Conservation (phyloP, 2,113 vertebrate genomes). For the Sus scrofa region DNA sequence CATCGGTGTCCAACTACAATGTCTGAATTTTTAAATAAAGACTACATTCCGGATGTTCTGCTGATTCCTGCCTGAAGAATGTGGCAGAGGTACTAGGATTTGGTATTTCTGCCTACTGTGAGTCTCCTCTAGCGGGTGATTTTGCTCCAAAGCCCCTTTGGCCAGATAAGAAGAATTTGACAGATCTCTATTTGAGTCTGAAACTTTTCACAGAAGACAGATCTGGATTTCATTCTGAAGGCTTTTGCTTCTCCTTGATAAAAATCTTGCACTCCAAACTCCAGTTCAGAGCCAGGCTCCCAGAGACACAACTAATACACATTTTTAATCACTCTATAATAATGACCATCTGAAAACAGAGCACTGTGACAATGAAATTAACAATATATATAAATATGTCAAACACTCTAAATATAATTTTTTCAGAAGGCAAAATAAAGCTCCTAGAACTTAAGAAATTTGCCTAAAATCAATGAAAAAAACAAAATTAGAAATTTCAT, state of each 20-base stretch:
- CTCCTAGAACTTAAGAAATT: conserved; percentile 10
- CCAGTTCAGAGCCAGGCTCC: neutral
- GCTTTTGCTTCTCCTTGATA: neutral
- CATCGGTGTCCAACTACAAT: neutral
- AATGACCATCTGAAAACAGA: neutral
- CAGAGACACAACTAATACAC: neutral
- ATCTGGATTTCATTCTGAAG: neutral
- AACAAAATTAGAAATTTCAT: neutral
- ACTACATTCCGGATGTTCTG: neutral
- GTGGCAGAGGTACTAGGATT: no score
- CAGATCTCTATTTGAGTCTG: neutral
- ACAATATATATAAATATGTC: neutral
- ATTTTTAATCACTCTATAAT: neutral
- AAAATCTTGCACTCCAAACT: neutral
- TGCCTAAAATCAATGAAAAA: neutral
- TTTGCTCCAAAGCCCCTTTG: neutral
- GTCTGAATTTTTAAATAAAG: neutral
- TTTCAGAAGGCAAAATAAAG: neutral
- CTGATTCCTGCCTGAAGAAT: rapidly evolving
- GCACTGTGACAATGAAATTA: neutral
- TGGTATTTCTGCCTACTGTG: neutral
- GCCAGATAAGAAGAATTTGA: neutral
- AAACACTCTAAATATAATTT: neutral
- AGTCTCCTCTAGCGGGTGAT: neutral
- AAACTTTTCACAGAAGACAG: neutral